phyloP scores from a whole-genome alignment of 2,113 vertebrate species.

The Callorhinus ursinus region DNA sequence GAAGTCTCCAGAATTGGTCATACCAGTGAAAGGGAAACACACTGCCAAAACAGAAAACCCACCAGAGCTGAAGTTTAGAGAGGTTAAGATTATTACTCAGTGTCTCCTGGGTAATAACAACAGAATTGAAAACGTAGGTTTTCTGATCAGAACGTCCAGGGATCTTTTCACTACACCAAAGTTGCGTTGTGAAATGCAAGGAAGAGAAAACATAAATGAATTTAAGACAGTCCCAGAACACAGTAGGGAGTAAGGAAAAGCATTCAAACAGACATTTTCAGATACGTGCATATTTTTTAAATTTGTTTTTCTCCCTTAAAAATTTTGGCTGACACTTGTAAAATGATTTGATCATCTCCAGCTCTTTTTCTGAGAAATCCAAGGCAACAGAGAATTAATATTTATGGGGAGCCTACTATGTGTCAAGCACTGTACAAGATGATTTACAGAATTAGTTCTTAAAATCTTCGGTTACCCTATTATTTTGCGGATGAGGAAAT shows the following conservation, averaged over 20 bases:
- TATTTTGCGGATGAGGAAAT: not conserved
- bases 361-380: not conserved
- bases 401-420: not conserved
- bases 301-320: not conserved
- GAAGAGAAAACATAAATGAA: not conserved
- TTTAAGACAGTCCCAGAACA: constrained; percentile 30
- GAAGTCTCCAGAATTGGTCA: not conserved
- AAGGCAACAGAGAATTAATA: not conserved
- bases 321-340: not conserved
- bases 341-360: not conserved
- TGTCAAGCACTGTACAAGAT: not conserved
- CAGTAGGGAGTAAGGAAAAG: not conserved
- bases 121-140: not conserved
- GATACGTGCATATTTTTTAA: not conserved
- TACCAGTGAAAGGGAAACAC: not conserved
- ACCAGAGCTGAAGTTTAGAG: not conserved
- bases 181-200: not conserved
- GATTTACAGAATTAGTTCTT: constrained; percentile 8
- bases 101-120: not conserved
- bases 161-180: not conserved
- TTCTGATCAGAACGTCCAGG: constrained; percentile 8
- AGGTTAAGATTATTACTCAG: not conserved
- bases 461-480: not conserved
- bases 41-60: not conserved
- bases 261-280: constrained; percentile 2